These are phyloP conservation scores for Leptopilina myrica DNA, from an alignment of 2,888 invertebrate genomes.

Conservation along the genomic window DNA sequence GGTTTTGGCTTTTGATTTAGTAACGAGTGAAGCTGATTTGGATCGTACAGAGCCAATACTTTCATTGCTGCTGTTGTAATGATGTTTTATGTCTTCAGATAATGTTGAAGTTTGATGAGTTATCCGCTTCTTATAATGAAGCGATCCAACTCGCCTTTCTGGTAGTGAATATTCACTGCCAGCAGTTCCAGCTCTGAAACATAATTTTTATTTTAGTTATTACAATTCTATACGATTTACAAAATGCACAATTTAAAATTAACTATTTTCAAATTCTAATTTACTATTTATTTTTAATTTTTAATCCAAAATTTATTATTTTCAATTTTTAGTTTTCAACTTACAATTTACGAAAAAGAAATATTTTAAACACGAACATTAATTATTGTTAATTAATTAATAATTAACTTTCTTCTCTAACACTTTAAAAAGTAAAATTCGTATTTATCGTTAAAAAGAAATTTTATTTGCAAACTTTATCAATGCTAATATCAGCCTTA, in stretches of 20 bases:
- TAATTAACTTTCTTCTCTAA: background rate
- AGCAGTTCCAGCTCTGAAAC: slow-evolving; percentile 78
- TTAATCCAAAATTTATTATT: too few species aligned
- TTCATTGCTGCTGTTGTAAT: slow-evolving; percentile 88
- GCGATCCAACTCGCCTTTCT: slow-evolving; percentile 77
- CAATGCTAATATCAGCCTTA: too few species aligned
- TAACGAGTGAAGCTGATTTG: slow-evolving; percentile 78
- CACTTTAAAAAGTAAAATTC: background rate
- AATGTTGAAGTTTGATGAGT: slow-evolving; percentile 75
- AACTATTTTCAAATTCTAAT: too few species aligned
- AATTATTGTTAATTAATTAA: too few species aligned
- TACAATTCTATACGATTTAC: too few species aligned
- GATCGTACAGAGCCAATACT: slow-evolving; percentile 83
- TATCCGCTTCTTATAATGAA: slow-evolving; percentile 75
- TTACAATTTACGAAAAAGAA: too few species aligned
- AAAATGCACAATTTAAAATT: background rate
- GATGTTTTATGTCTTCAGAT: slow-evolving; percentile 79
- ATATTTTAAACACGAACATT: too few species aligned
- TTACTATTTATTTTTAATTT: background rate
- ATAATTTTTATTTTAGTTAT: background rate
- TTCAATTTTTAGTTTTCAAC: too few species aligned
- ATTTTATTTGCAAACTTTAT: too few species aligned
- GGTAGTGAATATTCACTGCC: slow-evolving; percentile 77
- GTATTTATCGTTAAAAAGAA: too few species aligned
- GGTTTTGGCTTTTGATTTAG: slow-evolving; percentile 80